phyloP scores from a whole-genome alignment of 2,113 vertebrate genomes.

The Cettia cetti region DNA sequence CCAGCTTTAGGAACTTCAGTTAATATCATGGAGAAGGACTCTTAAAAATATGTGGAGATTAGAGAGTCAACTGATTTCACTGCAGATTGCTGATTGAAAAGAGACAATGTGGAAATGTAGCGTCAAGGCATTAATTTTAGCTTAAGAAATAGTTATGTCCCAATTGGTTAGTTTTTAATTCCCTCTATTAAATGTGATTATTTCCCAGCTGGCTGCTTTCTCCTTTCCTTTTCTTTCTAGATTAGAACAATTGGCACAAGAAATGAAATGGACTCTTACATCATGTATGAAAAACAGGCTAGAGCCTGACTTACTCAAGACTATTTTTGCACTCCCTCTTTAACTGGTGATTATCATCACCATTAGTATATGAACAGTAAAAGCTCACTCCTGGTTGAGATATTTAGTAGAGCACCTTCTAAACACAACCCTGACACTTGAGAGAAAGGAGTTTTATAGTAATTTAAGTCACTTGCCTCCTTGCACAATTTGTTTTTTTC shows the following conservation, averaged over 20 bases:
- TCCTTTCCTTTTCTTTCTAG: neutral
- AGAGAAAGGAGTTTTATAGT: neutral
- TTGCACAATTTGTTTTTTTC: neutral
- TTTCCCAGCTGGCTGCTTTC: neutral
- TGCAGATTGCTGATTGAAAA: neutral
- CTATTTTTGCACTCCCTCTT: neutral
- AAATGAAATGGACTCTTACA: neutral
- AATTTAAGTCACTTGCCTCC: neutral
- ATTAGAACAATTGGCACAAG: neutral
- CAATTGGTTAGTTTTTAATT: neutral
- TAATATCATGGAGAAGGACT: neutral
- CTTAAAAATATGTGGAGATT: neutral
- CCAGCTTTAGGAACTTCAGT: neutral
- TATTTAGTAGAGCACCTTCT: neutral
- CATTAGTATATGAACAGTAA: constrained; percentile 1
- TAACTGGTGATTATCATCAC: neutral
- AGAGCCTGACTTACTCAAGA: neutral
- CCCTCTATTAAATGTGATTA: neutral
- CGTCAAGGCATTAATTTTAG: neutral
- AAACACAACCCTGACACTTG: neutral
- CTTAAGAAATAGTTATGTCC: neutral
- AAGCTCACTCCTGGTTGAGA: neutral
- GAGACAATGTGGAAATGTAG: neutral
- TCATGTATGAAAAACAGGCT: neutral
- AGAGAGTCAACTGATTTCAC: neutral